Evolutionary conservation across 2,113 vertebrate genomes (phyloP).

Genomic region (Psittacus erithacus): DNA sequence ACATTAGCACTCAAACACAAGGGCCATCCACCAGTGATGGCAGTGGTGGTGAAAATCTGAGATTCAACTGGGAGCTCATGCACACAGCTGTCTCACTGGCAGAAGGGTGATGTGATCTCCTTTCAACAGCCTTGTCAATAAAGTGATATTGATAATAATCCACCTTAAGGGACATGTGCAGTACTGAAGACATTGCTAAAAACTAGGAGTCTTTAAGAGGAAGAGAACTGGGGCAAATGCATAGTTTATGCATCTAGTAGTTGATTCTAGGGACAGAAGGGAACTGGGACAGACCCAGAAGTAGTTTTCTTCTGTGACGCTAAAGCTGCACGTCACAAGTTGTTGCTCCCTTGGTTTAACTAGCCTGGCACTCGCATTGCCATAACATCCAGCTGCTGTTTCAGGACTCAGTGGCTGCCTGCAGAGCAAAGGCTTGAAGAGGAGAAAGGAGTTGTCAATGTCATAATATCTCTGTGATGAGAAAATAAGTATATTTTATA

Average conservation of each 20-base stretch:
- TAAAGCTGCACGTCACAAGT: neutral
- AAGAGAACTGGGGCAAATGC: neutral
- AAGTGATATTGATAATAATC: neutral
- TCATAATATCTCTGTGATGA: neutral
- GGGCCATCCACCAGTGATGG: neutral
- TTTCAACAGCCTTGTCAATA: neutral
- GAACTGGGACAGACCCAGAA: neutral
- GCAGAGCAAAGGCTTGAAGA: neutral
- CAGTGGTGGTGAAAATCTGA: neutral
- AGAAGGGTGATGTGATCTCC: neutral
- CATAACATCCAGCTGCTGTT: rapidly evolving
- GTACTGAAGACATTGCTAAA: neutral
- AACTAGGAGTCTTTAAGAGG: neutral
- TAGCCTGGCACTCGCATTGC: rapidly evolving
- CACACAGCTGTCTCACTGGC: neutral
- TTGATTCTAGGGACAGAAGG: neutral
- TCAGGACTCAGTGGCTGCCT: neutral
- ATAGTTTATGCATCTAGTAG: too few species aligned
- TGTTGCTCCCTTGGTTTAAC: neutral
- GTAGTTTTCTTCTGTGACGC: neutral
- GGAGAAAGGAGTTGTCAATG: neutral
- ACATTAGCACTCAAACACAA: neutral
- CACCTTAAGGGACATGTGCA: rapidly evolving
- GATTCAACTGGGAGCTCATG: neutral
- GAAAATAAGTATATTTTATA: neutral